A percentile compares a stretch with the other conserved stretches of the same genome.
Conservation (phyloP, 1,140 invertebrate genomes). For the Tribolium castaneum region DNA sequence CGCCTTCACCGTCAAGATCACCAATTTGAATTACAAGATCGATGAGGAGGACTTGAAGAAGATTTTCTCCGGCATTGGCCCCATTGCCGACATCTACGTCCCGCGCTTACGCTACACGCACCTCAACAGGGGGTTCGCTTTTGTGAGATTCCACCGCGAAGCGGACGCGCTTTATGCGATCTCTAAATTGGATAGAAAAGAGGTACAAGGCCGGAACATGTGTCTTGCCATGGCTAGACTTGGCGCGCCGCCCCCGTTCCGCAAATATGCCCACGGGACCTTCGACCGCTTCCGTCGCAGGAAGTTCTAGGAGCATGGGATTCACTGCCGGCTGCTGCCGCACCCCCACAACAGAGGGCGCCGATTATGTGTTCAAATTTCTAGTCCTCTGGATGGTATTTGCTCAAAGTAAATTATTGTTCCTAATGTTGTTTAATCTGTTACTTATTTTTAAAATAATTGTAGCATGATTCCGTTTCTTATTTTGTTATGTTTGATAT, state of each 20-base stretch:
- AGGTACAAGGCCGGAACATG: neutral
- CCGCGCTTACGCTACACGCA: neutral
- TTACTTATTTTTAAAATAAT: no score
- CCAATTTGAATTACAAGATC: neutral
- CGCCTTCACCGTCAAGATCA: neutral
- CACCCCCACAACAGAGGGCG: no score
- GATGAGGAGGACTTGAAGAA: neutral
- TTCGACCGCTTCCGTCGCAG: no score
- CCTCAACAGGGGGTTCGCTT: neutral
- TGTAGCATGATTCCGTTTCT: no score
- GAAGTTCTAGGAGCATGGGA: no score
- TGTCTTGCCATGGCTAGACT: neutral
- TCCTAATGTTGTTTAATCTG: no score
- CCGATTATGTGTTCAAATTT: no score
- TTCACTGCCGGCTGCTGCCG: no score
- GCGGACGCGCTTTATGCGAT: neutral
- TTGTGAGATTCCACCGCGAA: neutral
- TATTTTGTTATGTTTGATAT: no score
- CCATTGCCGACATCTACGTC: conserved; percentile 3
- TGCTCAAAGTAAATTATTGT: no score
- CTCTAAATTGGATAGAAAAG: neutral
- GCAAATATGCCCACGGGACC: neutral
- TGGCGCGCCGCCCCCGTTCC: neutral
- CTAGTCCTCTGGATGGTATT: no score
- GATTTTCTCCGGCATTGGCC: neutral